Evolutionary conservation across 2,113 vertebrate genomes (phyloP), one percentile per base, ranked within the genome.

Genomic region (Channa argus): DNA sequence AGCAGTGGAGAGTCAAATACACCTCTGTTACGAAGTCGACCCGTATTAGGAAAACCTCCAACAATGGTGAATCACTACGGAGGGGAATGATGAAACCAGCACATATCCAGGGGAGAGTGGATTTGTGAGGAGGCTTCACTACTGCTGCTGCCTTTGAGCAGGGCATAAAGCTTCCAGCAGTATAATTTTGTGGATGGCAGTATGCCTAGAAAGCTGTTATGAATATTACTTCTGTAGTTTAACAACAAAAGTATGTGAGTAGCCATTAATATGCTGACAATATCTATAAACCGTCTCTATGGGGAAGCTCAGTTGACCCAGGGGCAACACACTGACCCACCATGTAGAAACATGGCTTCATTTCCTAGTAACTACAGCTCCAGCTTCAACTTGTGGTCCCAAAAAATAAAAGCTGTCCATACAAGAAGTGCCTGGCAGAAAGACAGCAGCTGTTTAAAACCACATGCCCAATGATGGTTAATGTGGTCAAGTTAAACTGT

Each of bases 51-150:
- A 71, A 80, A 75, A 73, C 59, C 59, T 66, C 53, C 46, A 60
- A 73, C 72, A 73, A 83, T 63, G 59, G 63, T 86, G 83, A 88
- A 63, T 83, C 81, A 84, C n/a, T 13, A 54, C 53, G 63, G 67
- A 63, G 58, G 56, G 41, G 66, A 24, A 74, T 71, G 61, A 86
- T 47, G 74, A 86, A 64, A 72, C 34, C 53, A 71, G 60, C 52
- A 64, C 12, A 54, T n/a, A 62, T 46, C 47, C 15, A 84, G 41
- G 2, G 68, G 63, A 15, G 53, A 55, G 60, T 47, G 47, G 43
- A 49, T n/a, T 33, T 24, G n/a, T 55, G 54, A 71, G 58, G 50
- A 61, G 7, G 60, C 60, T 43, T 13, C 46, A 33, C 37, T 55
- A 41, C 54, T 65, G 39, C 15, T 64, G 24, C 75, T 36, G 24